These are phyloP conservation scores for Formica selysi DNA, from an alignment of 1,140 invertebrate species.

Conservation along the genomic window DNA sequence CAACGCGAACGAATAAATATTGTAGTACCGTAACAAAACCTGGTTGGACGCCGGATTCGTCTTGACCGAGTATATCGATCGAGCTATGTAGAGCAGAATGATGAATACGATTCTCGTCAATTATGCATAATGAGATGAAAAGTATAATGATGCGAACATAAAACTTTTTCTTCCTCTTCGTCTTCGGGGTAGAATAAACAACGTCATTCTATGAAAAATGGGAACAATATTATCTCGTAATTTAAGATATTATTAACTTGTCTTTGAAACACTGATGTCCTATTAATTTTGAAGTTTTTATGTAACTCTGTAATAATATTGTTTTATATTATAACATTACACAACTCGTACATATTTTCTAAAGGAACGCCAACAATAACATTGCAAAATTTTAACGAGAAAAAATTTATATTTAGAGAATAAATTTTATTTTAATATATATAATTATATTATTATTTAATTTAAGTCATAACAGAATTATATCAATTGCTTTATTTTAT, in stretches of 20 bases:
- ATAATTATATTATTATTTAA: no score
- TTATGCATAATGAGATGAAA: background rate
- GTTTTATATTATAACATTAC: background rate
- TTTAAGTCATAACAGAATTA: no score
- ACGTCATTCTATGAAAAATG: background rate
- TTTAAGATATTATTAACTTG: background rate
- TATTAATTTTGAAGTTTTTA: conserved; percentile 2
- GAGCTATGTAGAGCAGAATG: background rate
- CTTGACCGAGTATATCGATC: conserved; percentile 30
- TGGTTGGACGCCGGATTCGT: conserved; percentile 7
- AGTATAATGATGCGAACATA: background rate
- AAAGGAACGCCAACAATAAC: background rate
- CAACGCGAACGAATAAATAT: conserved; percentile 46
- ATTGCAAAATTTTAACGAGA: background rate
- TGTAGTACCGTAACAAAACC: conserved; percentile 48
- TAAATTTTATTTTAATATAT: background rate
- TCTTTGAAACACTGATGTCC: background rate
- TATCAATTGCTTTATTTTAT: no score
- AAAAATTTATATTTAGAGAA: background rate
- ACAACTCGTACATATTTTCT: background rate
- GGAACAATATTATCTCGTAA: background rate
- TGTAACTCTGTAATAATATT: background rate
- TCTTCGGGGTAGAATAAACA: background rate
- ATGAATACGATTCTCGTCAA: conserved; percentile 5
- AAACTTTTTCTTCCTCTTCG: background rate